These are phyloP conservation scores for Drosophila anomalata DNA, from an alignment of 2,888 invertebrate species.

Conservation along the genomic window DNA sequence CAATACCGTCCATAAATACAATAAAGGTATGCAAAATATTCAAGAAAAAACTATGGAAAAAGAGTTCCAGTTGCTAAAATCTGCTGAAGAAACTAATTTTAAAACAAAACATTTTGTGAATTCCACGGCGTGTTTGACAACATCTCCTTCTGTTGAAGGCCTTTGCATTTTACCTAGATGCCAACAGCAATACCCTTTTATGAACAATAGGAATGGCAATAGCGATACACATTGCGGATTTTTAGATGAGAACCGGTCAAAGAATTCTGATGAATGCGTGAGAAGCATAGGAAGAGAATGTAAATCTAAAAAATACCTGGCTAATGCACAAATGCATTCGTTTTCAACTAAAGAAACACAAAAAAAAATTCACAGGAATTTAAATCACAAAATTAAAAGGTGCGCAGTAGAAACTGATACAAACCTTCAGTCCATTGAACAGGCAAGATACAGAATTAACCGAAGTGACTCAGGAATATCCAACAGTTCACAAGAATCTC, in stretches of 20 bases:
- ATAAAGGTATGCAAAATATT: constrained; percentile 54
- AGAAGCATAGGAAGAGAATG: not conserved
- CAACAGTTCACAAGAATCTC: constrained; percentile 85
- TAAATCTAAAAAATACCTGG: no score
- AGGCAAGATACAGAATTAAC: constrained; percentile 83
- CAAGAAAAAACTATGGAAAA: constrained; percentile 73
- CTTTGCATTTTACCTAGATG: not conserved
- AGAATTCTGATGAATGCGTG: not conserved
- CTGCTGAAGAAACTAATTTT: constrained; percentile 56
- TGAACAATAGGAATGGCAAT: not conserved
- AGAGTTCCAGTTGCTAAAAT: constrained; percentile 83
- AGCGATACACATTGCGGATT: not conserved
- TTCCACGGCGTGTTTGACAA: constrained; percentile 25
- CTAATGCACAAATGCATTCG: not conserved
- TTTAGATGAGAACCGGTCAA: not conserved
- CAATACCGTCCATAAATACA: constrained; percentile 81
- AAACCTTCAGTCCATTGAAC: constrained; percentile 81
- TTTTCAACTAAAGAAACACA: not conserved
- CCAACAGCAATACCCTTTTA: not conserved
- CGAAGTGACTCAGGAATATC: constrained; percentile 84
- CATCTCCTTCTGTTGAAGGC: constrained; percentile 4
- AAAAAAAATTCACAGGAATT: constrained; percentile 39
- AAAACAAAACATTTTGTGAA: constrained; percentile 57
- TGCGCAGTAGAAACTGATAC: constrained; percentile 48
- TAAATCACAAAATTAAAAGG: constrained; percentile 68